A percentile compares a stretch with the other conserved stretches of the same genome.
Conservation (phyloP, 2,113 vertebrate species). For the Eonycteris spelaea region DNA sequence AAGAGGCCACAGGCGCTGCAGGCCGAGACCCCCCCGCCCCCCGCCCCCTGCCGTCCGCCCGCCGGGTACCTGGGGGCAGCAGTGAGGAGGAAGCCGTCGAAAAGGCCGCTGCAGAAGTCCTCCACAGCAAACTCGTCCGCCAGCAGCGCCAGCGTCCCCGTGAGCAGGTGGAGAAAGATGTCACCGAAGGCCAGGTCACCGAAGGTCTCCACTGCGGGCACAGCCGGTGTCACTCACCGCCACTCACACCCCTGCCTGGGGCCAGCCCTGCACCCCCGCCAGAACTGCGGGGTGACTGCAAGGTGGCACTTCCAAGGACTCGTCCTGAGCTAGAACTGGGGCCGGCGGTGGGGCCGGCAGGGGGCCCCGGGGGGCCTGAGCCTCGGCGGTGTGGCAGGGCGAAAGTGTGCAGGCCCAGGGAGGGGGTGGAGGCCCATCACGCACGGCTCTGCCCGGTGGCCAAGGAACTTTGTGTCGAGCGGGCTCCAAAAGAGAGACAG, state of each 20-base stretch:
- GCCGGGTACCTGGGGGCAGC: constrained; percentile 89
- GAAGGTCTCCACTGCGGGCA: constrained; percentile 90
- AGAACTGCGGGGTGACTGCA: rapidly evolving
- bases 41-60: background rate
- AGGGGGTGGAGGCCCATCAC: rapidly evolving
- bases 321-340: background rate
- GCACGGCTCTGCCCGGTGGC: background rate
- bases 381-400: too few relatives aligned
- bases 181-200: constrained; percentile 95
- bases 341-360: background rate
- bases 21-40: too few relatives aligned
- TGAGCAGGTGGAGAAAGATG: constrained; percentile 97
- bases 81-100: constrained; percentile 94
- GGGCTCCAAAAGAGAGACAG: background rate
- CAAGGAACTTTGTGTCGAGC: background rate
- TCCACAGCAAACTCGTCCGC: constrained; percentile 93
- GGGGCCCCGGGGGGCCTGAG: too few relatives aligned
- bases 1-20: background rate
- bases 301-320: background rate
- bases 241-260: rapidly evolving
- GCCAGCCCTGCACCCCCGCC: background rate
- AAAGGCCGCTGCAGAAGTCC: constrained; percentile 93
- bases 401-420: too few relatives aligned
- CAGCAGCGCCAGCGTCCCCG: constrained; percentile 92
- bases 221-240: background rate